Base-by-base conservation (phyloP, 1,140 invertebrate species). In the Macrostomum lignano region DNA sequence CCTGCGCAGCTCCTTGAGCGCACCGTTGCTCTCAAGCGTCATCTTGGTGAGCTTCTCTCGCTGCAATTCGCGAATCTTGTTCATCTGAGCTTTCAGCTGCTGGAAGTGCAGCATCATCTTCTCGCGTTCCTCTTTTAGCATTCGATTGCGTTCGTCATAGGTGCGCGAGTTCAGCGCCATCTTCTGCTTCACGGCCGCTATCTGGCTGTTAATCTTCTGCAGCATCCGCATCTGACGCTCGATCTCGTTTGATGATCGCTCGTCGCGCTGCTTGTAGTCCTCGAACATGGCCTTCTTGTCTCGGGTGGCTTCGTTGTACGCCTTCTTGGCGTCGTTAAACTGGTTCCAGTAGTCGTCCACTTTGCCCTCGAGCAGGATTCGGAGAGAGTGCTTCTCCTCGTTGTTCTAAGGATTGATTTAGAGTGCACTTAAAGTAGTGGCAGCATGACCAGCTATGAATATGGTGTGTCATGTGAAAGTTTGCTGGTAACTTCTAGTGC, bases 331-430 rank as follows among this genome's bases (percentile, higher is more conserved):
- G 17, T 44, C 35, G 17, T 45, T 36, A 36, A 56, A 55, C 40
- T 55, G 44, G 22, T 47, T 38, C 50, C 52, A 56, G 21, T 55
- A 42, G 3, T 49, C 42, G 15, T 55, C 48, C 7, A 57, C 44
- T 21, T 49, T 47, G 5, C 40, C 38, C 36, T 59, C 53, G 21
- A 58, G 42, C 3, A 42, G 37, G 13, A 49, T 42, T 35, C 46
- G 38, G 20, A 59, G 36, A 2, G 52, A 46, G 42, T 61, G 55
- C 35, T 55, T 55, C 33, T 60, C 58, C 40, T 61, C 58, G 19
- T 57, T 38, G 36, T 53, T 55, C 56, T 60, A 31, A n/a, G 31
- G 28, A 35, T 31, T 9, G 7, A 31, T 7, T 17, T 7, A 7
- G 7, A 30, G 21, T 14, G 11, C 7, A 7, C 21, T 7, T 30